Percentiles rank a stretch among this genome's conserved stretches.
These are phyloP conservation scores for Heterochromis multidens DNA, from an alignment of 2,113 vertebrate genomes.

Conservation along the genomic window DNA sequence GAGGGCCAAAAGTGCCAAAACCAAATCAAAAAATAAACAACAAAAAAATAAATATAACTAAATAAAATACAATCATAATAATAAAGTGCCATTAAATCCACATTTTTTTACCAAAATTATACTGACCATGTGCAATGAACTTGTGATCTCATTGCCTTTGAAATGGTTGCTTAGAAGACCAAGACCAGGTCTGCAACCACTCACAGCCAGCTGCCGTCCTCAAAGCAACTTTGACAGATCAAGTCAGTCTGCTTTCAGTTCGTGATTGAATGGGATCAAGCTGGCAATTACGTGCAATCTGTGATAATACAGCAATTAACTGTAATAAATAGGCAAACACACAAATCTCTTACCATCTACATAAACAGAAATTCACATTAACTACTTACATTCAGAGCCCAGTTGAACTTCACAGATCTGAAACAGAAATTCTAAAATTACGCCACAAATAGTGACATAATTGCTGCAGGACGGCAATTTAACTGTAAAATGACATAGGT, in stretches of 20 bases:
- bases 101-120: no score
- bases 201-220: no score
- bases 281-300: not conserved
- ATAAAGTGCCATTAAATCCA: no score
- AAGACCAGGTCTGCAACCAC: no score
- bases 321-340: not conserved
- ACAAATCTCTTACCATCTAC: not conserved
- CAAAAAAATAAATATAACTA: not conserved
- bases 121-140: no score
- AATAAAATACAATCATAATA: not conserved
- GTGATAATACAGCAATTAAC: not conserved
- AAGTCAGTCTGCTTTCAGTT: not conserved
- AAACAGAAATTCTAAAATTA: not conserved
- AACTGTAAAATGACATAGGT: not conserved
- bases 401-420: not conserved
- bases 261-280: not conserved
- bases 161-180: no score
- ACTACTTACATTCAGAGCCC: not conserved
- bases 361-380: not conserved
- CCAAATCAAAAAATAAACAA: not conserved
- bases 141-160: no score
- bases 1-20: not conserved
- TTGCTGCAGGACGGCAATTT: not conserved
- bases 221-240: no score
- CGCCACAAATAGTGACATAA: not conserved